phyloP scores from a whole-genome alignment of 2,888 invertebrate genomes.

The Nomada goodeniana region DNA sequence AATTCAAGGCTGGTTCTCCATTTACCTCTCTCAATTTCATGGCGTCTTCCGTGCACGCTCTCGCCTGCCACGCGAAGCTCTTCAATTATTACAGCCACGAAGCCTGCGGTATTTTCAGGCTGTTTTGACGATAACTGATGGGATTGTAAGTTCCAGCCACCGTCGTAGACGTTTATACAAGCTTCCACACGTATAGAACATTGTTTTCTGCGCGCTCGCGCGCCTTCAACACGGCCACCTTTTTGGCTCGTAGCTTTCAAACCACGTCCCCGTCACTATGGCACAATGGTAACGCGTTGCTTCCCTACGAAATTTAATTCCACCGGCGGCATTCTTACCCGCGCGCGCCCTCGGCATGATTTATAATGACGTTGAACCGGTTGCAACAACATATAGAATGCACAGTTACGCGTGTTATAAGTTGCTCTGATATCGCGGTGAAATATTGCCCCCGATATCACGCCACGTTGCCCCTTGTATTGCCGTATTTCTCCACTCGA shows the following conservation, averaged over 20 bases:
- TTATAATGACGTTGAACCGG: slow-evolving; percentile 70
- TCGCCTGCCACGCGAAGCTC: slow-evolving; percentile 49
- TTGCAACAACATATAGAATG: slow-evolving; percentile 38
- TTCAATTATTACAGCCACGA: slow-evolving; percentile 70
- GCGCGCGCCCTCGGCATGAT: slow-evolving; percentile 55
- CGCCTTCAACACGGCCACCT: not conserved
- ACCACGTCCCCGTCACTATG: slow-evolving; percentile 22
- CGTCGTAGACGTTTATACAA: slow-evolving; percentile 50
- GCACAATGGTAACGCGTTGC: slow-evolving; percentile 43
- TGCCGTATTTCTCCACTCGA: slow-evolving; percentile 11
- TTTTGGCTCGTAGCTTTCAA: slow-evolving; percentile 22
- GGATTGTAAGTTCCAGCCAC: slow-evolving; percentile 54
- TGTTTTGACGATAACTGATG: slow-evolving; percentile 75
- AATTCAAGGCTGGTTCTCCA: slow-evolving; percentile 69
- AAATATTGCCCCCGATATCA: slow-evolving; percentile 38
- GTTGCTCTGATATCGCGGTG: slow-evolving; percentile 33
- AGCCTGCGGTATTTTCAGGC: slow-evolving; percentile 68
- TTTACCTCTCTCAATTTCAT: slow-evolving; percentile 69
- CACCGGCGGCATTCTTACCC: slow-evolving; percentile 54
- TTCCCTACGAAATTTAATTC: slow-evolving; percentile 68
- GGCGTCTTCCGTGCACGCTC: slow-evolving; percentile 28
- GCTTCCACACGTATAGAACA: slow-evolving; percentile 38
- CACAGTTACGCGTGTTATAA: slow-evolving; percentile 55
- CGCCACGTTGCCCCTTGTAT: not conserved
- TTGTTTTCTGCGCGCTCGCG: slow-evolving; percentile 49